A percentile compares a stretch with the other conserved stretches of the same genome.
Conservation (phyloP, 2,888 invertebrate genomes). For the Papilio gigon region DNA sequence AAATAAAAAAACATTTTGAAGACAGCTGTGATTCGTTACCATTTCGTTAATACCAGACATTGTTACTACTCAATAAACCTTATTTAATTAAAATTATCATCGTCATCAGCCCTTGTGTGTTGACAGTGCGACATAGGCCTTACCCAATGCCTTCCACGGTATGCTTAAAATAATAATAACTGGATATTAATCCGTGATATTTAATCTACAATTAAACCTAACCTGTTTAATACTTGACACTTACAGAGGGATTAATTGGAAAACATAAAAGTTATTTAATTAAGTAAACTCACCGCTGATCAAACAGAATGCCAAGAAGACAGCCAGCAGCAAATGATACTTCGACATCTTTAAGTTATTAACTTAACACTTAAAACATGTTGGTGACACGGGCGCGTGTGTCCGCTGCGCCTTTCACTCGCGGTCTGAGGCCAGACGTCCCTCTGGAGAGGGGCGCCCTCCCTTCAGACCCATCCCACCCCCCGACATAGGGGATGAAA, state of each 20-base stretch:
- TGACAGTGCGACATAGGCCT: no score
- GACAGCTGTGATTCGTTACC: no score
- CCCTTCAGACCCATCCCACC: conserved; percentile 23
- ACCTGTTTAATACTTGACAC: neutral
- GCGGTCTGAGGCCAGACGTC: conserved; percentile 36
- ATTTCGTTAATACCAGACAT: no score
- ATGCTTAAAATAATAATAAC: no score
- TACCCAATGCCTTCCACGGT: no score
- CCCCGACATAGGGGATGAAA: conserved; percentile 22
- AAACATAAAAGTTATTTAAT: neutral
- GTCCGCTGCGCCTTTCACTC: conserved; percentile 25
- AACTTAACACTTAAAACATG: conserved; percentile 35
- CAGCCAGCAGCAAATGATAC: conserved; percentile 30
- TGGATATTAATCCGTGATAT: neutral
- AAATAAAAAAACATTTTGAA: no score
- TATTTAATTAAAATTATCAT: no score
- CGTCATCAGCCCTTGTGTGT: no score
- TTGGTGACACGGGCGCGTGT: conserved; percentile 22
- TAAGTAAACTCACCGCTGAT: conserved; percentile 30
- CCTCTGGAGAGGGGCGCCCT: conserved; percentile 24
- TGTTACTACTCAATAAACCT: no score
- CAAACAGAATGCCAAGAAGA: conserved; percentile 25
- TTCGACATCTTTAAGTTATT: conserved; percentile 37
- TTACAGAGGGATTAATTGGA: neutral
- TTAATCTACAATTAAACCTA: neutral